Base-by-base conservation (phyloP, 2,113 vertebrate genomes). In the Neoarius graeffei region DNA sequence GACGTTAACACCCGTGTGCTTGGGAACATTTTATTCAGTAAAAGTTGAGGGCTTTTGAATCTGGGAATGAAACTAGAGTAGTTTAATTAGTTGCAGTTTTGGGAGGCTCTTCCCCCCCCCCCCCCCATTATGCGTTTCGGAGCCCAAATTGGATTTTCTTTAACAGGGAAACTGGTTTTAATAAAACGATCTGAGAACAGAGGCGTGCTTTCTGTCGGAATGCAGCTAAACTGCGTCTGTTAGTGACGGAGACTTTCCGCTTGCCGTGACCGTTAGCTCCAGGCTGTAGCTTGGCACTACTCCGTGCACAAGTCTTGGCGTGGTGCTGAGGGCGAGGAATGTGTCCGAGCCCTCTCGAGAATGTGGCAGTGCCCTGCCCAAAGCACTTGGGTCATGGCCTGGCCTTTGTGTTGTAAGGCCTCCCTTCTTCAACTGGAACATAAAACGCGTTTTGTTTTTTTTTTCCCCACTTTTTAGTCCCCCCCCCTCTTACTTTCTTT, bases 181-280 rank as follows among this genome's bases (percentile, higher is more conserved):
- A 15, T 27, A 7, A 66, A 25, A 1, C 11, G 11, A 14, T 3
- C 4, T 17, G 56, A 1, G 5, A n/a, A 69, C 7, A 3, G 20
- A 30, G 52, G 25, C 7, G 1, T 42, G 27, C n/a, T 10, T 20
- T 35, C 54, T 20, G 15, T 20, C 4, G 0, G 56, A 42, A 35
- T 23, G 69, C 56, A 64, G 69, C 57, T 11, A 17, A 60, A 10
- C 19, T 3, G 30, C 60, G 73, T n/a, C 57, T 19, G 85, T 88
- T 90, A 80, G 4, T 88, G 81, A 90, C 30, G 0, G 74, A 86
- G 74, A 88, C 80, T 88, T 88, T 88, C 81, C 87, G 20, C 35
- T 15, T 7, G 35, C 42, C 19, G 56, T 86, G 77, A 59, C 42
- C 67, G 10, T 62, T 76, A 54, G 69, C 69, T 84, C 81, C 27